Evolutionary conservation across 2,888 invertebrate species (phyloP).

Genomic region (Selenia dentaria): DNA sequence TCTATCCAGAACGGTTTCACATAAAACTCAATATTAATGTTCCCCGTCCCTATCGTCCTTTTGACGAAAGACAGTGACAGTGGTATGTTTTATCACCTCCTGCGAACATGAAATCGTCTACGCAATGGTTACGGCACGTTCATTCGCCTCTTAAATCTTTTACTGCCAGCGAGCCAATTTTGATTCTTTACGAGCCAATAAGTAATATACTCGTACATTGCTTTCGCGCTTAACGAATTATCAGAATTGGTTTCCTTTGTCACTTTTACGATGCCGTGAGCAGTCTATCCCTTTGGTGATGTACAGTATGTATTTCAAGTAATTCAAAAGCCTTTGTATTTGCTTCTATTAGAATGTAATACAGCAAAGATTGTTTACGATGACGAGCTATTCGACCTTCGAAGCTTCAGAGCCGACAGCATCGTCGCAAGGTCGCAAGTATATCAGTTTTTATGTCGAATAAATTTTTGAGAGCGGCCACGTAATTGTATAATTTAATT

Average conservation of each 20-base stretch:
- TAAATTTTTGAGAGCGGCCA: too few species aligned
- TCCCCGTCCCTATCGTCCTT: conserved; percentile 13
- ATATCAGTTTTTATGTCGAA: too few species aligned
- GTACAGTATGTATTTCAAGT: too few species aligned
- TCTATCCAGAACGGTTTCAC: conserved; percentile 23
- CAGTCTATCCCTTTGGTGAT: too few species aligned
- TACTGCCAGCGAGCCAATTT: conserved; percentile 39
- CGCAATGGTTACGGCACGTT: conserved; percentile 40
- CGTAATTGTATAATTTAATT: too few species aligned
- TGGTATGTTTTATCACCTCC: conserved; percentile 21
- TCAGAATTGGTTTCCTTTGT: conserved; percentile 12
- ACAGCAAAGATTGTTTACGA: too few species aligned
- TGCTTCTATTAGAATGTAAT: too few species aligned
- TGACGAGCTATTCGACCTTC: too few species aligned
- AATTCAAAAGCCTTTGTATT: too few species aligned
- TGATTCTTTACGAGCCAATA: conserved; percentile 22
- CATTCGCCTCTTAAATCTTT: conserved; percentile 43
- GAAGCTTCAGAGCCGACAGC: too few species aligned
- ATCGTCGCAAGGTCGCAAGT: too few species aligned
- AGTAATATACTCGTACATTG: conserved; percentile 17
- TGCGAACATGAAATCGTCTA: conserved; percentile 29
- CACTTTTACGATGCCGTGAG: not conserved
- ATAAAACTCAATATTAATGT: conserved; percentile 19
- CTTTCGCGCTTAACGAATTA: conserved; percentile 14
- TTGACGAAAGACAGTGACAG: conserved; percentile 22